These are phyloP conservation scores for Umimayanthus kanabou DNA, from an alignment of 92 coral and sea anemone genomes.

Conservation along the genomic window DNA sequence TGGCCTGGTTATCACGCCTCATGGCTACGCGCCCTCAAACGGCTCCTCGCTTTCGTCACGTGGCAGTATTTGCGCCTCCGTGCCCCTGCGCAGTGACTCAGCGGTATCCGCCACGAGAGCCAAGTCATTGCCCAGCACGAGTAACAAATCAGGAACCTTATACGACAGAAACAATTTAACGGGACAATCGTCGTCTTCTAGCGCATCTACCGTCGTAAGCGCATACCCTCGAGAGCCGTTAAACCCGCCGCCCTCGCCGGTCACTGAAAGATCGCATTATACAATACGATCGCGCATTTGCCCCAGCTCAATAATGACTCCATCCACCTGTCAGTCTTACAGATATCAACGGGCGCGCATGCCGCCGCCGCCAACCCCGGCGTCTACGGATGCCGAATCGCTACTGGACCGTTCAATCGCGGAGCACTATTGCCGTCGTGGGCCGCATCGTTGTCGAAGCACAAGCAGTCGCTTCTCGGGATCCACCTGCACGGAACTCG, in stretches of 20 bases:
- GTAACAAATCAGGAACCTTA: conserved; percentile 81
- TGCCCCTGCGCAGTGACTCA: conserved; percentile 66
- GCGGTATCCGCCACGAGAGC: conserved; percentile 59
- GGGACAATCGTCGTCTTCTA: conserved; percentile 88
- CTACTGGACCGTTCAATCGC: conserved; percentile 60
- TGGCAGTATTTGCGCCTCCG: conserved; percentile 60
- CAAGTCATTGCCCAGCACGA: conserved; percentile 62
- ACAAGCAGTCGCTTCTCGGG: conserved; percentile 68
- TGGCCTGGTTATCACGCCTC: conserved; percentile 75
- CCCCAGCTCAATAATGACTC: conserved; percentile 84
- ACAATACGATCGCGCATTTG: conserved; percentile 83
- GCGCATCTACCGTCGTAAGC: conserved; percentile 85
- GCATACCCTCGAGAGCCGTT: conserved; percentile 83
- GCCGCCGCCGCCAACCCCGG: conserved; percentile 97
- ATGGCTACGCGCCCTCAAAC: conserved; percentile 60
- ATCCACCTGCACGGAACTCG: conserved; percentile 74
- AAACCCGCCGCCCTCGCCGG: conserved; percentile 99
- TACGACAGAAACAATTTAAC: conserved; percentile 93
- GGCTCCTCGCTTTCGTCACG: conserved; percentile 65
- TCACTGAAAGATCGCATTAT: conserved; percentile 90
- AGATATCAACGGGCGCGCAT: conserved; percentile 82
- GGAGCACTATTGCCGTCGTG: conserved; percentile 71
- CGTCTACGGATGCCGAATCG: conserved; percentile 88
- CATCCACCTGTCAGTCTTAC: conserved; percentile 90
- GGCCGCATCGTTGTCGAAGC: conserved; percentile 68